Evolutionary conservation across 1,140 invertebrate genomes (phyloP).

Genomic region (Rhyacophila brunnea): DNA sequence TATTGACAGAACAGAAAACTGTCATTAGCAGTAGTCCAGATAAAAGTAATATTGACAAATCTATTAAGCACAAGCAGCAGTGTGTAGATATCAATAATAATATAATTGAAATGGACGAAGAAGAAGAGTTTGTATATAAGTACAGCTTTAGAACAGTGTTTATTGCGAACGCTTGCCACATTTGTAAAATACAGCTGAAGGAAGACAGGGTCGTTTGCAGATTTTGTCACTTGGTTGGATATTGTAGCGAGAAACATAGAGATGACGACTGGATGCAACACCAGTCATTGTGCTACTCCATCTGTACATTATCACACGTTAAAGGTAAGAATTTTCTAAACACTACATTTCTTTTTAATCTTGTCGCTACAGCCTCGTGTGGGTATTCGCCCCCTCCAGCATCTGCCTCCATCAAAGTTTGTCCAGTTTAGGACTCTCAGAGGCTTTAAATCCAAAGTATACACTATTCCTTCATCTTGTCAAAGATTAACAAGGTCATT

Average conservation of each 20-base stretch:
- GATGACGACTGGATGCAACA: slow-evolving; percentile 50
- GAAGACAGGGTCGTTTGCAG: slow-evolving; percentile 44
- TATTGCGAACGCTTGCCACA: slow-evolving; percentile 45
- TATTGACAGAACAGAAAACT: too few relatives aligned
- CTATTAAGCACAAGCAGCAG: slow-evolving; percentile 33
- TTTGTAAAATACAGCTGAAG: slow-evolving; percentile 47
- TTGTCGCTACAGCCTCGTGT: too few relatives aligned
- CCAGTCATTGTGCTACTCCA: slow-evolving; percentile 49
- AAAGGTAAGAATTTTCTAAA: slow-evolving; percentile 44
- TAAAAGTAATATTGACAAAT: too few relatives aligned
- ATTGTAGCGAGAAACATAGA: slow-evolving; percentile 48
- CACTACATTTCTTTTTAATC: too few relatives aligned
- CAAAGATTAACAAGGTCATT: too few relatives aligned
- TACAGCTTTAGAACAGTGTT: slow-evolving; percentile 54
- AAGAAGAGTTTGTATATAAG: slow-evolving; percentile 49
- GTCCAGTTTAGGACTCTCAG: too few relatives aligned
- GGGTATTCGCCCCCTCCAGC: too few relatives aligned
- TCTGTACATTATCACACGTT: slow-evolving; percentile 49
- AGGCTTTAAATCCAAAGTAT: too few relatives aligned
- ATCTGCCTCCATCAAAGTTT: too few relatives aligned
- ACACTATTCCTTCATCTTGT: too few relatives aligned
- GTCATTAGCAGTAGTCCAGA: too few relatives aligned
- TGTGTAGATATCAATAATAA: too few relatives aligned
- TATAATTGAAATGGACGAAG: slow-evolving; percentile 31
- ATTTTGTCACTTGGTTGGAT: slow-evolving; percentile 48